Percentiles rank a stretch among this genome's conserved stretches.
These are phyloP conservation scores for Callopanchax toddi DNA, from an alignment of 2,113 vertebrate genomes.

Conservation along the genomic window DNA sequence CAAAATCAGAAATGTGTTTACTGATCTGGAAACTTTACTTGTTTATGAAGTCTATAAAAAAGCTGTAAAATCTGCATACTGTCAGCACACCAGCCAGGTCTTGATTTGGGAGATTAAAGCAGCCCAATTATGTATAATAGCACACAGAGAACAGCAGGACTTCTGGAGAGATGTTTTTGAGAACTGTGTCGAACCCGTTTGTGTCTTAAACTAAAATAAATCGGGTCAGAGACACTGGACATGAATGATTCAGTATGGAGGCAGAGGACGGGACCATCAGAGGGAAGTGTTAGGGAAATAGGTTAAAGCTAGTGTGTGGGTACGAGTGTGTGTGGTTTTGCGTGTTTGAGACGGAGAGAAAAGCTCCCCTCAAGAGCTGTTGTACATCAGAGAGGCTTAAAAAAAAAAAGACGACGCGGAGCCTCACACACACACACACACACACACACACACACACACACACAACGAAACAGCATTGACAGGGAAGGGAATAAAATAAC, in stretches of 20 bases:
- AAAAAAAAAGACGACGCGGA: conserved; percentile 58
- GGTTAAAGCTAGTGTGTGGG: conserved; percentile 63
- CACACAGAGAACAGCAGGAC: conserved; percentile 32
- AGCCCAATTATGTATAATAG: conserved; percentile 1
- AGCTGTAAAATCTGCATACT: not conserved
- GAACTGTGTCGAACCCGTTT: conserved; percentile 21
- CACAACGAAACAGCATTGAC: conserved; percentile 55
- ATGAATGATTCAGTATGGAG: conserved; percentile 65
- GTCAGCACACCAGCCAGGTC: conserved; percentile 12
- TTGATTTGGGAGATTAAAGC: conserved; percentile 33
- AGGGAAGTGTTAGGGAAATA: conserved; percentile 60
- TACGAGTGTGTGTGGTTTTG: conserved; percentile 24
- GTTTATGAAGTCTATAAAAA: conserved; percentile 18
- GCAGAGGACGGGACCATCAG: conserved; percentile 54
- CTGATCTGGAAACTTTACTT: conserved; percentile 30
- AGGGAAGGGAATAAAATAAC: conserved; percentile 75
- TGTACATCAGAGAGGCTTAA: conserved; percentile 67
- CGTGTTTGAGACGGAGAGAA: conserved; percentile 52
- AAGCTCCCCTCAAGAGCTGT: conserved; percentile 74
- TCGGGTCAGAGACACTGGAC: conserved; percentile 64
- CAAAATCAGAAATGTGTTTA: conserved; percentile 43
- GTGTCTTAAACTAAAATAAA: conserved; percentile 53
- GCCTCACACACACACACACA: conserved; percentile 42
- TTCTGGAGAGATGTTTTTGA: conserved; percentile 32
- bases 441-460: conserved; percentile 9